Evolutionary conservation across 2,888 invertebrate species (phyloP), one percentile per base, ranked within the genome.

Genomic region (Chloroclysta siterata): DNA sequence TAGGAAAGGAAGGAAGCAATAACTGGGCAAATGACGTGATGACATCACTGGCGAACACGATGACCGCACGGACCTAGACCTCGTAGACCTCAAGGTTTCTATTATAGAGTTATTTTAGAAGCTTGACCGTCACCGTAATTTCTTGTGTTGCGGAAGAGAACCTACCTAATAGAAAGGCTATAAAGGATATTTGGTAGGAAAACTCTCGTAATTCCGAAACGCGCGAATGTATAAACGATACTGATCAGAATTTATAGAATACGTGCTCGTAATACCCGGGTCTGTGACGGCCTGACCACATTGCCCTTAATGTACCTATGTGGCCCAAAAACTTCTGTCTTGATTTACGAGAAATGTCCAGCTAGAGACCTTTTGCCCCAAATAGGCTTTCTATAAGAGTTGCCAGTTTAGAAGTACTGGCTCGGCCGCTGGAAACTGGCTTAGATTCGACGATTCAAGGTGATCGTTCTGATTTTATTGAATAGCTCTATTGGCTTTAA

Each of bases 1-100:
- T 46, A 54, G 59, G 52, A 56, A 64, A 53, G 54, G 53, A 56
- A 60, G 60, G 56, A 60, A 64, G 56, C 56, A 56, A 60, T 64
- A 64, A 64, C 44, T 52, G 47, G 55, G 28, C 56, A 22, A 53
- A 61, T 46, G 55, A 17, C 13, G 39, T 48, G 64, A 50, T 60
- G 60, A 64, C 55, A 59, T 64, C 64, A 63, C 39, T 53, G 47
- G 39, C 36, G 39, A 48, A 29, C 13, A 44, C 52, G 60, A 51
- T 64, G 64, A 64, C 53, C 55, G 59, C 54, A 64, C 48, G 14
- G 48, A 41, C 52, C 56, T 58, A 64, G 47, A 60, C 60, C 63
- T 54, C 47, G 63, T 33, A n/a, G 36, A 46, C 58, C 44, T 52
- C 59, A 64, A 64, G 64, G 64, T 64, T 64, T 58, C 22, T 8